phyloP scores from a whole-genome alignment of 2,113 vertebrate species.

The Lipophrys pholis region DNA sequence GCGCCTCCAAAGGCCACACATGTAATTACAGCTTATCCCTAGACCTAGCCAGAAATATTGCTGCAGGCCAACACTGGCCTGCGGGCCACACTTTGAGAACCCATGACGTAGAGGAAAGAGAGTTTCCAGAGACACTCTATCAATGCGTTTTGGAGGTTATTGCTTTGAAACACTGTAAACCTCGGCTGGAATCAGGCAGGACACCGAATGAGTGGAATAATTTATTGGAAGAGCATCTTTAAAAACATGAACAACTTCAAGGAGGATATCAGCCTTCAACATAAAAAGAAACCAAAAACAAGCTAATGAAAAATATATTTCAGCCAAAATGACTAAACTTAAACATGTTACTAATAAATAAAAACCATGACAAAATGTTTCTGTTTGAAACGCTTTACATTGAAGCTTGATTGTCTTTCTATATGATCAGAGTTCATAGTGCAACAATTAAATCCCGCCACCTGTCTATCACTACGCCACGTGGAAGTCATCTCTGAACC shows the following conservation, averaged over 20 bases:
- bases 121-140: too few relatives aligned
- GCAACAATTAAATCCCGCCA: constrained; percentile 44
- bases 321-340: constrained; percentile 30
- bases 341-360: constrained; percentile 42
- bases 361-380: constrained; percentile 41
- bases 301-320: constrained; percentile 47
- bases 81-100: too few relatives aligned
- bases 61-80: too few relatives aligned
- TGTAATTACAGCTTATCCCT: too few relatives aligned
- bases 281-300: constrained; percentile 22
- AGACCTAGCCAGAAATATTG: too few relatives aligned
- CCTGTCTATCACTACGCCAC: constrained; percentile 31
- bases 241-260: constrained; percentile 54
- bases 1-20: too few relatives aligned
- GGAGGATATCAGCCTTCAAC: constrained; percentile 29
- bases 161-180: too few relatives aligned
- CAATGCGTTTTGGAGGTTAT: too few relatives aligned
- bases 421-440: constrained; percentile 56
- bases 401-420: constrained; percentile 30
- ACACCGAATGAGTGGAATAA: constrained; percentile 20
- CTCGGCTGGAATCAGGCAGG: too few relatives aligned
- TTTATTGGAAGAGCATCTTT: constrained; percentile 66
- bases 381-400: constrained; percentile 11
- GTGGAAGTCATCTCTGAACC: constrained; percentile 19
- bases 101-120: too few relatives aligned